Evolutionary conservation across 2,797 vertebrate genomes (phyloP).

Genomic region (Anguilla anguilla): DNA sequence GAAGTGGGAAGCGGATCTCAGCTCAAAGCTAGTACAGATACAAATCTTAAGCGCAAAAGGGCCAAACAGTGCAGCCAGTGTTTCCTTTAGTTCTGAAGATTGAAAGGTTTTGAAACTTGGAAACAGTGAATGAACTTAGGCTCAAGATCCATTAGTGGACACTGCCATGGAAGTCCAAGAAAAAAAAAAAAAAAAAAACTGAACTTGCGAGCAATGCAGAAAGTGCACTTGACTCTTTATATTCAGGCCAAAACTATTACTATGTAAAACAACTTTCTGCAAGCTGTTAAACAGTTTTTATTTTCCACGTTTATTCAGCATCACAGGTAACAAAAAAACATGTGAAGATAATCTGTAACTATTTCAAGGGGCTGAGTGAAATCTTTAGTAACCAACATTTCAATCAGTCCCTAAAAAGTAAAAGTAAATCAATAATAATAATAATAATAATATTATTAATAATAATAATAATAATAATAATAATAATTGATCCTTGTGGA

Average conservation of each 20-base stretch:
- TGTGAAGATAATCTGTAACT: background rate
- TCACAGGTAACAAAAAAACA: background rate
- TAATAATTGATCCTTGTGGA: too few relatives aligned
- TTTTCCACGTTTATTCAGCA: background rate
- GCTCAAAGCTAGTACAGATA: conserved; percentile 69
- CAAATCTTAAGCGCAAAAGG: conserved; percentile 71
- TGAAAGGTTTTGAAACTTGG: conserved; percentile 76
- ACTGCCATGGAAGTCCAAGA: conserved; percentile 71
- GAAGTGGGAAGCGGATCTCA: conserved; percentile 38
- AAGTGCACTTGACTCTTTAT: background rate
- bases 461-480: too few relatives aligned
- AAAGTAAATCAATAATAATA: background rate
- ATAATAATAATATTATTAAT: too few relatives aligned
- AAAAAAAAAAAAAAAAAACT: conserved; percentile 39
- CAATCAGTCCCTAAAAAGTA: background rate
- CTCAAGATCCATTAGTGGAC: conserved; percentile 71
- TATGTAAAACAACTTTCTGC: background rate
- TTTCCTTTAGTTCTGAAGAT: conserved; percentile 62
- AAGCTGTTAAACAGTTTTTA: background rate
- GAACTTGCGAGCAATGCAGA: conserved; percentile 62
- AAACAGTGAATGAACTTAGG: conserved; percentile 73
- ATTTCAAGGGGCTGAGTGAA: background rate
- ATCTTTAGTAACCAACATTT: background rate
- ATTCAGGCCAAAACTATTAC: background rate
- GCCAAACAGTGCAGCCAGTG: conserved; percentile 74